Conservation (phyloP, 2,888 invertebrate genomes). For the Catocala sponsa region DNA sequence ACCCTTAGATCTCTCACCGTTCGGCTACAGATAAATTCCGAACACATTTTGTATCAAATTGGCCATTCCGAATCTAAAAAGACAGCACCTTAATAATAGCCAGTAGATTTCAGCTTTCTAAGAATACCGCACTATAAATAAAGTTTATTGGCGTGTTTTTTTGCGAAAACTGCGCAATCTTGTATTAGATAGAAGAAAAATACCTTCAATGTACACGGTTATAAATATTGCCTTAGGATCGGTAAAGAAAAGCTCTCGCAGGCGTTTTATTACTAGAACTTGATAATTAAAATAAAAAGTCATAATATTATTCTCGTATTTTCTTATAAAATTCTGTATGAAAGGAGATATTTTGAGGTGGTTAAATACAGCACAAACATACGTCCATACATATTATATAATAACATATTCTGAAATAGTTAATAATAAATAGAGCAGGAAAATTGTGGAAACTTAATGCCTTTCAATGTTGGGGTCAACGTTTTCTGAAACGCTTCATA, state of each 20-base stretch:
- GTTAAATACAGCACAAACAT: neutral
- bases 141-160: slow-evolving; percentile 36
- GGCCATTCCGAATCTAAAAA: slow-evolving; percentile 13
- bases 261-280: neutral
- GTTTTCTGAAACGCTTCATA: slow-evolving; percentile 28
- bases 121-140: slow-evolving; percentile 40
- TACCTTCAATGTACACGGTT: neutral
- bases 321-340: neutral
- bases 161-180: neutral
- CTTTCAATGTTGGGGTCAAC: slow-evolving; percentile 35
- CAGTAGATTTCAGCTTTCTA: slow-evolving; percentile 40
- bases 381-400: neutral
- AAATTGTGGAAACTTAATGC: slow-evolving; percentile 23
- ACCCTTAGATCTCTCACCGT: slow-evolving; percentile 12
- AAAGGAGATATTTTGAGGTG: neutral
- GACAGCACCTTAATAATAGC: slow-evolving; percentile 26
- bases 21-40: slow-evolving; percentile 8
- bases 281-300: slow-evolving; percentile 5
- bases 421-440: slow-evolving; percentile 1
- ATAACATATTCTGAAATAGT: neutral
- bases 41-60: slow-evolving; percentile 13
- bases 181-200: slow-evolving; percentile 4
- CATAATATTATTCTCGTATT: neutral
- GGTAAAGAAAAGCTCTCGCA: neutral
- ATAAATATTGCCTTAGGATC: slow-evolving; percentile 8